These are phyloP conservation scores for Druon quercuslanigerum DNA, from an alignment of 1,140 invertebrate genomes.

Conservation along the genomic window DNA sequence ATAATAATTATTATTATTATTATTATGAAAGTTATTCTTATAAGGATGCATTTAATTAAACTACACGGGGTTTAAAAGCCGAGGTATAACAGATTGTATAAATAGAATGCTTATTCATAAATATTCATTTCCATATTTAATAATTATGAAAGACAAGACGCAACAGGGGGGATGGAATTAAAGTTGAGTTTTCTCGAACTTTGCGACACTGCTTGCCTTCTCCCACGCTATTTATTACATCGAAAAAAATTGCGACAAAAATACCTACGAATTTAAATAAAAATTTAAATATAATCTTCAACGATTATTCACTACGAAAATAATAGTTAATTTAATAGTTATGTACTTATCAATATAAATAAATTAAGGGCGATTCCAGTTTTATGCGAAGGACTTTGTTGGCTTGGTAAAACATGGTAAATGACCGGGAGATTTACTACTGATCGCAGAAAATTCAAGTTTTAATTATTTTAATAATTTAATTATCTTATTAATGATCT, in stretches of 20 bases:
- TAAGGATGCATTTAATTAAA: conserved; percentile 70
- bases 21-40: conserved; percentile 54
- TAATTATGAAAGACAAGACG: conserved; percentile 46
- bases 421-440: too few relatives aligned
- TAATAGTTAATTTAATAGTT: too few relatives aligned
- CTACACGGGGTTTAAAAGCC: conserved; percentile 40
- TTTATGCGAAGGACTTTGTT: too few relatives aligned
- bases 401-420: too few relatives aligned
- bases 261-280: conserved; percentile 6
- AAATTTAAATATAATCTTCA: too few relatives aligned
- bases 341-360: too few relatives aligned
- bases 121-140: conserved; percentile 71
- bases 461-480: too few relatives aligned
- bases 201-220: conserved; percentile 20
- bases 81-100: conserved; percentile 60
- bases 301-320: too few relatives aligned
- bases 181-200: conserved; percentile 39
- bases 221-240: conserved; percentile 26
- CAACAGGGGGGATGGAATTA: conserved; percentile 34
- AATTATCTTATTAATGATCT: too few relatives aligned
- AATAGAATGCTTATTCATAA: conserved; percentile 70
- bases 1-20: too few relatives aligned
- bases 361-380: too few relatives aligned
- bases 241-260: conserved; percentile 40
- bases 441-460: too few relatives aligned